phyloP scores from a whole-genome alignment of 2,888 invertebrate genomes.

The Eupithecia subumbrata region DNA sequence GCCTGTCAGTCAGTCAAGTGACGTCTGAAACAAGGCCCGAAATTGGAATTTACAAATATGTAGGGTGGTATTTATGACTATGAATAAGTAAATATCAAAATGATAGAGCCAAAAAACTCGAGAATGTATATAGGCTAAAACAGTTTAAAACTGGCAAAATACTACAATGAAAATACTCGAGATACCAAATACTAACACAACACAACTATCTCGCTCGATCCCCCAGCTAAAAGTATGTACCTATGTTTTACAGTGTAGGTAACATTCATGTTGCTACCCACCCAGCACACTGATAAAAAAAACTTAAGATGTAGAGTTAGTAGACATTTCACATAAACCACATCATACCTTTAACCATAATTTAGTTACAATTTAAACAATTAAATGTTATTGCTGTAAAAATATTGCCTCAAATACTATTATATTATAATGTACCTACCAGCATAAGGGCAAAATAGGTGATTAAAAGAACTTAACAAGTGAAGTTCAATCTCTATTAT shows the following conservation, averaged over 20 bases:
- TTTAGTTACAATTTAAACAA: no score
- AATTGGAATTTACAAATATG: not conserved
- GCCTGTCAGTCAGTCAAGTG: not conserved
- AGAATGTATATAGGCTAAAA: not conserved
- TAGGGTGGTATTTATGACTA: not conserved
- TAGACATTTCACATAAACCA: no score
- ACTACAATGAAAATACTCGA: not conserved
- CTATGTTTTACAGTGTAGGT: not conserved
- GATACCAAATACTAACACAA: not conserved
- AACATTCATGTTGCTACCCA: not conserved
- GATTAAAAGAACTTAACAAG: no score
- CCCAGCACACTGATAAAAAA: not conserved
- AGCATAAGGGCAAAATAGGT: not conserved
- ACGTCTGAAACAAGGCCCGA: not conserved
- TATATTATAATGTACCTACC: not conserved
- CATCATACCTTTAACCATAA: no score
- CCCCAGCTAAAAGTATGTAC: not conserved
- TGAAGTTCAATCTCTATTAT: no score
- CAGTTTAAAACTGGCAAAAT: not conserved
- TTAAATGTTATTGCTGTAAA: not conserved
- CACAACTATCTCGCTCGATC: not conserved
- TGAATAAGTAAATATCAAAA: not conserved
- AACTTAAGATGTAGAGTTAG: not conserved
- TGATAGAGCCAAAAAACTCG: not conserved
- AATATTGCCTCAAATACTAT: not conserved